Evolutionary conservation across 2,797 vertebrate genomes (phyloP).

Genomic region (Lutjanus campechanus): DNA sequence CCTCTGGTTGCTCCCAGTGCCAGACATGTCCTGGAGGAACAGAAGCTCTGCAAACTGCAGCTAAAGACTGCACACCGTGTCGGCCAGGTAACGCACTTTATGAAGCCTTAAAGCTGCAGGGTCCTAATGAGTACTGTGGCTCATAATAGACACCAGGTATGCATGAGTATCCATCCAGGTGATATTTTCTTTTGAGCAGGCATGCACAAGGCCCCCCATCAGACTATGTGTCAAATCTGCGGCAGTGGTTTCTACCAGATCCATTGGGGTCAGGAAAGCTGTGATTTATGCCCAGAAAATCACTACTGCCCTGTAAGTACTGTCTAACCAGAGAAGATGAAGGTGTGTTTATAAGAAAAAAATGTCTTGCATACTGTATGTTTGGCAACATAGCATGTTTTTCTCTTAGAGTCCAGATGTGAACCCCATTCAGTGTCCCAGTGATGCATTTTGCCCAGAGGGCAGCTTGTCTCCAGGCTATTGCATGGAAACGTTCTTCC

Average conservation of each 20-base stretch:
- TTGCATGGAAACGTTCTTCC: slow-evolving; percentile 93
- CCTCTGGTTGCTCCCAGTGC: slow-evolving; percentile 84
- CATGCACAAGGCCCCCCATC: slow-evolving; percentile 85
- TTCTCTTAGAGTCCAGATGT: slow-evolving; percentile 89
- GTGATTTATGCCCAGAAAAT: slow-evolving; percentile 90
- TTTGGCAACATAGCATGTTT: slow-evolving; percentile 32
- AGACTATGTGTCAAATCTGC: slow-evolving; percentile 88
- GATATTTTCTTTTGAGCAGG: slow-evolving; percentile 80
- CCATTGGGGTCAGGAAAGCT: slow-evolving; percentile 86
- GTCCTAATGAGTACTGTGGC: not conserved
- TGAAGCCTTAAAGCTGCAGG: not conserved
- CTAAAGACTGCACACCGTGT: slow-evolving; percentile 84
- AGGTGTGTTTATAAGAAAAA: not conserved
- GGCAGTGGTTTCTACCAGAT: slow-evolving; percentile 88
- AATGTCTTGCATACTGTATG: not conserved
- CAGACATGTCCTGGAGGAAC: slow-evolving; percentile 84
- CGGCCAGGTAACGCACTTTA: slow-evolving; percentile 84
- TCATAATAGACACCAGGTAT: not conserved
- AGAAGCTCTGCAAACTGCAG: slow-evolving; percentile 82
- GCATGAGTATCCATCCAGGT: not conserved
- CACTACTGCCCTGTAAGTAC: slow-evolving; percentile 93
- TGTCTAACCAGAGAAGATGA: not conserved
- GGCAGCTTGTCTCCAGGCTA: slow-evolving; percentile 88
- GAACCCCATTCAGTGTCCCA: slow-evolving; percentile 88
- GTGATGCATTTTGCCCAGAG: slow-evolving; percentile 90